phyloP scores from a whole-genome alignment of 1,140 invertebrate genomes.

The Globodera rostochiensis region DNA sequence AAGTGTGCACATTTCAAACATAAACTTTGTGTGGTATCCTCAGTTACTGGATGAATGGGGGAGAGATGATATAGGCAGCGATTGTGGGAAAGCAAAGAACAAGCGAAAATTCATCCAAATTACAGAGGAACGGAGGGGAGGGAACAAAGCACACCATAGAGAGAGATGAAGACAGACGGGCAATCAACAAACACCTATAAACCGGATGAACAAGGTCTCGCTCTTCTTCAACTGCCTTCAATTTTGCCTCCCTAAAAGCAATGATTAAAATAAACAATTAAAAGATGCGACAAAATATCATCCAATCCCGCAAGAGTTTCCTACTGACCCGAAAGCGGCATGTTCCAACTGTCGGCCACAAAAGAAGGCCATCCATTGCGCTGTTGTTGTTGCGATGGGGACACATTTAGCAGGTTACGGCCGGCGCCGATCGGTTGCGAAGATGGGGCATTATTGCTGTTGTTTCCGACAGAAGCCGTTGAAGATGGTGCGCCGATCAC shows the following conservation, averaged over 20 bases:
- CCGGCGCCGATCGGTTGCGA: slow-evolving; percentile 24
- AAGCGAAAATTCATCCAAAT: background rate
- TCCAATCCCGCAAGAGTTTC: too few species aligned
- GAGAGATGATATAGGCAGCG: too few species aligned
- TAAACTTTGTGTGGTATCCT: too few species aligned
- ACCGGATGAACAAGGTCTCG: background rate
- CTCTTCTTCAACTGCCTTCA: background rate
- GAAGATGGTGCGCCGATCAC: slow-evolving; percentile 10
- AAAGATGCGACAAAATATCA: background rate
- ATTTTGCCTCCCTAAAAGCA: slow-evolving; percentile 15
- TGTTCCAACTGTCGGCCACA: slow-evolving; percentile 20
- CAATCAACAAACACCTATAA: background rate
- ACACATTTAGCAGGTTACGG: slow-evolving; percentile 10
- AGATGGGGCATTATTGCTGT: slow-evolving; percentile 10
- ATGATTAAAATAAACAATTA: background rate
- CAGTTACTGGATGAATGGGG: too few species aligned
- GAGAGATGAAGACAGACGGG: background rate
- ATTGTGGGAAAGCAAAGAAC: background rate
- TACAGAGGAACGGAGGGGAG: too few species aligned
- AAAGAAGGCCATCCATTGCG: slow-evolving; percentile 29
- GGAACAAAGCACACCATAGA: background rate
- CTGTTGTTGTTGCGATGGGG: slow-evolving; percentile 21
- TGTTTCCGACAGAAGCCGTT: background rate
- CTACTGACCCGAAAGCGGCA: slow-evolving; percentile 6
- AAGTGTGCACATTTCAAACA: too few species aligned